Conservation (phyloP, 2,888 invertebrate genomes). For the Microctonus hyperodae region DNA sequence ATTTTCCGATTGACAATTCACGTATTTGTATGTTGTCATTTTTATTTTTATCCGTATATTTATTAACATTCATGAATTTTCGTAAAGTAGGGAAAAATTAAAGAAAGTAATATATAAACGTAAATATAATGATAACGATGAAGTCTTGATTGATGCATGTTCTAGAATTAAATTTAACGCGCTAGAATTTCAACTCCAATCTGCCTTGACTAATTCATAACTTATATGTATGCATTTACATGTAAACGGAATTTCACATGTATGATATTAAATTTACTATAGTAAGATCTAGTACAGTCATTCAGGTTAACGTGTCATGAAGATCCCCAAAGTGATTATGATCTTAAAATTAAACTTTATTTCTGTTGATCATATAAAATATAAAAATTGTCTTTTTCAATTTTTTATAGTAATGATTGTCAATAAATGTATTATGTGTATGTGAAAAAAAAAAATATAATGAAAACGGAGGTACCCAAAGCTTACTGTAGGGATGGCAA, state of each 20-base stretch:
- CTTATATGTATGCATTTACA: background rate
- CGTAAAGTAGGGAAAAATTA: too few relatives aligned
- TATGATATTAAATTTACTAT: background rate
- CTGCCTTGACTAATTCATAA: conserved; percentile 45
- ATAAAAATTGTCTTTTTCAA: too few relatives aligned
- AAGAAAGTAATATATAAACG: too few relatives aligned
- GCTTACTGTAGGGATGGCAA: too few relatives aligned
- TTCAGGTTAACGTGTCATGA: conserved; percentile 54
- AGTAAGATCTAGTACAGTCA: conserved; percentile 43
- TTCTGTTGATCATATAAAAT: background rate
- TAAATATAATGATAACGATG: background rate
- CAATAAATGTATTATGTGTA: too few relatives aligned
- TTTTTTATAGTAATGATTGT: too few relatives aligned
- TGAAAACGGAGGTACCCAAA: too few relatives aligned
- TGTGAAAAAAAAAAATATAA: too few relatives aligned
- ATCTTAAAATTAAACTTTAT: conserved; percentile 38
- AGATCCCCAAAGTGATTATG: conserved; percentile 36
- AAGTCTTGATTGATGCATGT: conserved; percentile 25
- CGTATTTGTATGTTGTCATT: background rate
- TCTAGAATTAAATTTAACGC: conserved; percentile 47
- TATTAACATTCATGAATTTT: too few relatives aligned
- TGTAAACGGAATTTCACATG: background rate
- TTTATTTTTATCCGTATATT: too few relatives aligned
- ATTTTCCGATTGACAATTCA: background rate
- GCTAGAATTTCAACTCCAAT: conserved; percentile 56